A percentile compares a stretch with the other conserved stretches of the same genome.
Evolutionary conservation across 2,113 vertebrate genomes (phyloP).

Genomic region (Cairina moschata): DNA sequence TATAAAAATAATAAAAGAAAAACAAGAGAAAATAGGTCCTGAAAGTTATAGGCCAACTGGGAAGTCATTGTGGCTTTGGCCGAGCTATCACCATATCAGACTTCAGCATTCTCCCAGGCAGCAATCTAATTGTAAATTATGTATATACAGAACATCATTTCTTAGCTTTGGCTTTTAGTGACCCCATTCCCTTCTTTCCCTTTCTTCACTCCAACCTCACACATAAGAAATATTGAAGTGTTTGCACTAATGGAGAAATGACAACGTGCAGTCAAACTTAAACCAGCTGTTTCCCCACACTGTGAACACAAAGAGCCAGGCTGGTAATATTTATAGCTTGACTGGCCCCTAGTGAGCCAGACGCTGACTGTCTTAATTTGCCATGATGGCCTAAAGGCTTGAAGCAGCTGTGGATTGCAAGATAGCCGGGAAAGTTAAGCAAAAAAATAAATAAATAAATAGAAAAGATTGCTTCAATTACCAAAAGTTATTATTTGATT

Average conservation of each 20-base stretch:
- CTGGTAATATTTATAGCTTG: slow-evolving; percentile 67
- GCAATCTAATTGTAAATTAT: slow-evolving; percentile 38
- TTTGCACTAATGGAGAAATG: slow-evolving; percentile 62
- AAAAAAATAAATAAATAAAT: not conserved
- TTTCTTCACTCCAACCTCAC: slow-evolving; percentile 67
- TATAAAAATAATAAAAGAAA: slow-evolving; percentile 56
- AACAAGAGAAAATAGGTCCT: slow-evolving; percentile 29
- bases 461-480: not conserved
- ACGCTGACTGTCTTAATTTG: slow-evolving; percentile 10
- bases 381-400: slow-evolving; percentile 22
- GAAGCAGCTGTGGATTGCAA: not conserved
- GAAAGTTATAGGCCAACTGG: slow-evolving; percentile 56
- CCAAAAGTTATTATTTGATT: not conserved
- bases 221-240: slow-evolving; percentile 60
- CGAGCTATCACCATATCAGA: slow-evolving; percentile 14
- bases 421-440: not conserved
- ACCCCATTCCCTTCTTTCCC: slow-evolving; percentile 56
- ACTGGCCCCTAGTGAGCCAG: slow-evolving; percentile 58
- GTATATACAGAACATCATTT: slow-evolving; percentile 38
- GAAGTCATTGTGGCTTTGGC: slow-evolving; percentile 44
- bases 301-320: slow-evolving; percentile 19
- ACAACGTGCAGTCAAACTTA: slow-evolving; percentile 69
- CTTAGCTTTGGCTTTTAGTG: slow-evolving; percentile 58
- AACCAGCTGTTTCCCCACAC: slow-evolving; percentile 71
- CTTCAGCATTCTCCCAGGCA: slow-evolving; percentile 30